Base-by-base conservation (phyloP, 2,888 invertebrate genomes). In the Eilema depressum region DNA sequence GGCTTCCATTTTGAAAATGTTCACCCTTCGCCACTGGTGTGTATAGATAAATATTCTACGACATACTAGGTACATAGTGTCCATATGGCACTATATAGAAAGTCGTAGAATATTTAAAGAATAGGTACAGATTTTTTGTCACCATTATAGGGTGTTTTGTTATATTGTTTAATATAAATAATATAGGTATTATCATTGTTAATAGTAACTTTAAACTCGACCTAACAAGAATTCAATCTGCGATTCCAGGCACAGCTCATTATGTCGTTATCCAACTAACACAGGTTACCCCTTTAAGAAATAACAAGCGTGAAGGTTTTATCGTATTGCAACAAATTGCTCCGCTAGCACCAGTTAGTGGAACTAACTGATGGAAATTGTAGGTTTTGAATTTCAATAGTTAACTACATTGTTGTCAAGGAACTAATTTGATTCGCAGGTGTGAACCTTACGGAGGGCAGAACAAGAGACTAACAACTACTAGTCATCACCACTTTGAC, bases 291-390 rank as follows among this genome's bases (percentile, higher is more conserved):
- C 53, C 8, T 61, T 53, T n/a, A 62, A 61, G 59, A 61, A 61
- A 62, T 68, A 68, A 68, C 67, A 67, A 61, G 62, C 68, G 11
- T 62, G 33, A 68, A 56, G 53, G 53, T 62, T 25, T 53, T 68
- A 68, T 61, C 25, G 47, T 30, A 62, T 33, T 68, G 61, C 14
- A 28, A 53, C 67, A 68, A 68, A 62, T 53, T 53, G 47, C 14
- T 33, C 23, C 11, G 30, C 30, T 47, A 62, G 25, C 53, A n/a
- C 41, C 53, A 61, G 53, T 23, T 53, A 53, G 23, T 62, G 23
- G 53, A 53, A 62, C 47, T 62, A 62, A 68, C 7, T n/a, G 53
- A 10, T n/a, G 53, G 8, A 53, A 53, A 53, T 53, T 53, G 53
- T n/a, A n/a, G 53, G 20, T 53, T n/a, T 53, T 53, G 7, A n/a